These are phyloP conservation scores for Empidonax alnorum DNA, from an alignment of 2,113 vertebrate species.

Conservation along the genomic window DNA sequence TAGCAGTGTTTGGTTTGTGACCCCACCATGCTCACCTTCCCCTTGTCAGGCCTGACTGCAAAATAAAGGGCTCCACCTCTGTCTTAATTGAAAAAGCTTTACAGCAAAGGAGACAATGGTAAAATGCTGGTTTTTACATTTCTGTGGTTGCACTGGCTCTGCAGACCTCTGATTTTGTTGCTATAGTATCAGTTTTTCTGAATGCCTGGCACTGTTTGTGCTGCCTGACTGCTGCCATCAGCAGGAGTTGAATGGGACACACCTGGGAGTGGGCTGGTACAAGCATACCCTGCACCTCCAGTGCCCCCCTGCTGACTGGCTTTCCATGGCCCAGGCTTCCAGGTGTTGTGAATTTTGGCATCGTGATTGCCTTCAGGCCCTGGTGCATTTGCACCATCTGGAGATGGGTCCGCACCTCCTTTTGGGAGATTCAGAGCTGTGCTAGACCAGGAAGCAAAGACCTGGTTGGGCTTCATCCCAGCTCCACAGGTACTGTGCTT, in stretches of 20 bases:
- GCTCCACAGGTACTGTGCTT: not conserved
- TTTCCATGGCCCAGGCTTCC: not conserved
- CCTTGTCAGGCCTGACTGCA: not conserved
- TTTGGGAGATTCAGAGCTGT: not conserved
- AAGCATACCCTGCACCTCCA: too few relatives aligned
- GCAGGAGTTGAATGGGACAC: not conserved
- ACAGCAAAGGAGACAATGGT: too few relatives aligned
- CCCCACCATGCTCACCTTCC: fast-evolving
- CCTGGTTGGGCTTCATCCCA: not conserved
- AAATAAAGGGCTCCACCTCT: not conserved
- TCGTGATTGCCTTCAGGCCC: fast-evolving
- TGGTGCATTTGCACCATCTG: not conserved
- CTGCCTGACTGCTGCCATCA: fast-evolving
- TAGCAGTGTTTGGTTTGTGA: not conserved
- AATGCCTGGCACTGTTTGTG: too few relatives aligned
- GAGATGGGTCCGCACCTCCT: fast-evolving
- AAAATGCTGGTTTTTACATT: not conserved
- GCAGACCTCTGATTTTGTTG: not conserved
- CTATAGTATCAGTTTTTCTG: fast-evolving
- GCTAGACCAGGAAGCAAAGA: fast-evolving
- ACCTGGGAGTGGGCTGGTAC: not conserved
- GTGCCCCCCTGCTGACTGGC: fast-evolving
- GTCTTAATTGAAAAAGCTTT: not conserved
- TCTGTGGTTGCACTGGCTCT: not conserved
- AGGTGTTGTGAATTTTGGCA: not conserved